Conservation (phyloP, 1,140 invertebrate species). For the Eulimnadia texana region DNA sequence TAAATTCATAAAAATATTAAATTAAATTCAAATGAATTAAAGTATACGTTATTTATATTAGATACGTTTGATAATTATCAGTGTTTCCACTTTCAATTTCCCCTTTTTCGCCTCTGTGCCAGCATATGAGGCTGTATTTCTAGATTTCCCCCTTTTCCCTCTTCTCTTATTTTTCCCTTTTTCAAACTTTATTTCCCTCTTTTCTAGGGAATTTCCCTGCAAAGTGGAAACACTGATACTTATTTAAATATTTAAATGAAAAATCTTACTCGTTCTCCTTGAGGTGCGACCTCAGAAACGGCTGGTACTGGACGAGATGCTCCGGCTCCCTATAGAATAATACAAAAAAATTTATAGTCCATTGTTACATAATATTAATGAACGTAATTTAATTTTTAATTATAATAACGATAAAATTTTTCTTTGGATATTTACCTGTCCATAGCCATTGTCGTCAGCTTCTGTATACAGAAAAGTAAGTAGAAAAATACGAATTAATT, state of each 20-base stretch:
- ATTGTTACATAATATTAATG: no score
- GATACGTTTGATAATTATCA: neutral
- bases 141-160: no score
- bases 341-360: no score
- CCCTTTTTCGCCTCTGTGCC: no score
- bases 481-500: neutral
- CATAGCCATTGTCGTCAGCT: neutral
- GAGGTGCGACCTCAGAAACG: neutral
- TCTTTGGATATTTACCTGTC: neutral
- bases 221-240: neutral
- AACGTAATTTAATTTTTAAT: no score
- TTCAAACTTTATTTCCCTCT: no score
- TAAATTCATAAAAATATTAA: neutral
- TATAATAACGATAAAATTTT: no score
- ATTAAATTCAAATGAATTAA: neutral
- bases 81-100: no score
- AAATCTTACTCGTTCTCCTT: neutral
- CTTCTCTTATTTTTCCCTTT: no score
- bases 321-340: neutral
- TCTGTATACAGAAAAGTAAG: neutral
- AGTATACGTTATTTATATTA: neutral
- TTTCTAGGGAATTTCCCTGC: no score
- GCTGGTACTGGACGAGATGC: neutral
- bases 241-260: neutral
- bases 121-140: no score